Evolutionary conservation across 2,797 vertebrate genomes (phyloP).

Genomic region (Phoxinus dragarum): DNA sequence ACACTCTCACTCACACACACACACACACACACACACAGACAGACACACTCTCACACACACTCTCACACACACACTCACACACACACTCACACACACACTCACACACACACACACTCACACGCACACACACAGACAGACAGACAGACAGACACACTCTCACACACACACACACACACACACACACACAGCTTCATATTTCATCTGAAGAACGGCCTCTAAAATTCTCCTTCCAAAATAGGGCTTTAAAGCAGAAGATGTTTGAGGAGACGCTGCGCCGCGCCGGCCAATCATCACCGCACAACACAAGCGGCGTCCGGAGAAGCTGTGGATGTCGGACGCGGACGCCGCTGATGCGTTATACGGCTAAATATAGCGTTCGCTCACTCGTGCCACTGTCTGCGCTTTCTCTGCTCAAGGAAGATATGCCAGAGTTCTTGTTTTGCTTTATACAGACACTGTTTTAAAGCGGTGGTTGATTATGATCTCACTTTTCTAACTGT

Average conservation of each 20-base stretch:
- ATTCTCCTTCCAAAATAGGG: slow-evolving; percentile 36
- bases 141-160: no score
- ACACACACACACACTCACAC: background rate
- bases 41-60: background rate
- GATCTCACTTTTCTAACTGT: no score
- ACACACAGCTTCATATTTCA: slow-evolving; percentile 35
- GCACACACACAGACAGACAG: no score
- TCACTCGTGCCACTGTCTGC: background rate
- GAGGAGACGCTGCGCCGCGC: slow-evolving; percentile 18
- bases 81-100: no score
- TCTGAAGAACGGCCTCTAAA: slow-evolving; percentile 22
- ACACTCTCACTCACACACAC: background rate
- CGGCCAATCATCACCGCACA: slow-evolving; percentile 40
- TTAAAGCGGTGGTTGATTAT: no score
- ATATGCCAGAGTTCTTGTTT: background rate
- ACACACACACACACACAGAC: slow-evolving; percentile 27
- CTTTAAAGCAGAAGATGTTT: slow-evolving; percentile 24
- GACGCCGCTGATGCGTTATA: background rate
- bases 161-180: slow-evolving; percentile 14
- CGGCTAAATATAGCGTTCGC: background rate
- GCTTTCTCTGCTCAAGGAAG: background rate
- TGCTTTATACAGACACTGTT: no score
- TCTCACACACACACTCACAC: background rate
- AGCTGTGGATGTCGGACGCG: slow-evolving; percentile 33
- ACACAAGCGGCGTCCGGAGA: background rate